Evolutionary conservation across 2,888 invertebrate species (phyloP).

Genomic region (Sympetrum striolatum): DNA sequence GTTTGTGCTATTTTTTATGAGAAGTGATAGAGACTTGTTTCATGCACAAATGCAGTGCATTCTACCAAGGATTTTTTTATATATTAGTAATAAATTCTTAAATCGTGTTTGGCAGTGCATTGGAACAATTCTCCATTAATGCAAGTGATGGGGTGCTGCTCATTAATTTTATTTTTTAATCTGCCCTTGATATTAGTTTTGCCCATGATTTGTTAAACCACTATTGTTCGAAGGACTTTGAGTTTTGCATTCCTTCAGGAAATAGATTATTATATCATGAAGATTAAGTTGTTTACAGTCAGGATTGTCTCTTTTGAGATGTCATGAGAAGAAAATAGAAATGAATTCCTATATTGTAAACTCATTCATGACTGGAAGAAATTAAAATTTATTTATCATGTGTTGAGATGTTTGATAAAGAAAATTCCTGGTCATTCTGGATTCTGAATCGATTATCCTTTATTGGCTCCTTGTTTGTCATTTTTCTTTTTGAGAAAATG

Average conservation of each 20-base stretch:
- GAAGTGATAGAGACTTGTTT: conserved; percentile 11
- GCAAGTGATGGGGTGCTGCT: background rate
- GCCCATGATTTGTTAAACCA: background rate
- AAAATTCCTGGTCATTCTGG: conserved; percentile 2
- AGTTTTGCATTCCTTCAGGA: conserved; percentile 27
- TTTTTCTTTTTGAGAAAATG: background rate
- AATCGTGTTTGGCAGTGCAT: conserved; percentile 20
- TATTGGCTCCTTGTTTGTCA: background rate
- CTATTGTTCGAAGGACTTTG: background rate
- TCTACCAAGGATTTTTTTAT: conserved; percentile 19
- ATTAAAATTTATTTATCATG: background rate
- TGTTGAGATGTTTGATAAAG: conserved; percentile 1
- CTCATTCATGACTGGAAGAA: background rate
- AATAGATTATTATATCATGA: background rate
- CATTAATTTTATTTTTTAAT: conserved; percentile 15
- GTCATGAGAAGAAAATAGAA: background rate
- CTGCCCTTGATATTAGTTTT: background rate
- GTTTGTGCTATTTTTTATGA: conserved; percentile 44
- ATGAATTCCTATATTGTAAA: background rate
- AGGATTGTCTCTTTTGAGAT: background rate
- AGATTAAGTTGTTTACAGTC: conserved; percentile 6
- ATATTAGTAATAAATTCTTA: background rate
- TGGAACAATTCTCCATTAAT: background rate
- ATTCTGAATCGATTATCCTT: background rate
- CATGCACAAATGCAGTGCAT: conserved; percentile 17